Conservation (phyloP, 2,888 invertebrate genomes). For the Actias luna region DNA sequence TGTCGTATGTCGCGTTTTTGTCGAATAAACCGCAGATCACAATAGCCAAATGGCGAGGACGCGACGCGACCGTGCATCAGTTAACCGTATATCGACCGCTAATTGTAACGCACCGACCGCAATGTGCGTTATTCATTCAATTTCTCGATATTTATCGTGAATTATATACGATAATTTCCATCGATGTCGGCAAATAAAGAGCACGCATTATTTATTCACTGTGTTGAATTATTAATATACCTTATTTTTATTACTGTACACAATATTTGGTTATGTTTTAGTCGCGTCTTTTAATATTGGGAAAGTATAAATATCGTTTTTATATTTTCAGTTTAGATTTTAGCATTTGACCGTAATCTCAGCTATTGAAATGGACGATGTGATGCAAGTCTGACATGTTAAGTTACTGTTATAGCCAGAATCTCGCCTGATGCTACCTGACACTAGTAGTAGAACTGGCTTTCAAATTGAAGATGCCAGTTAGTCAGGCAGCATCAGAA, state of each 20-base stretch:
- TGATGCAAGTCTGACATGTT: too few relatives aligned
- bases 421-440: too few relatives aligned
- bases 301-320: too few relatives aligned
- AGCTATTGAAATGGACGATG: too few relatives aligned
- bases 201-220: slow-evolving; percentile 20
- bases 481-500: neutral
- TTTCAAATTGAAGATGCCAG: neutral
- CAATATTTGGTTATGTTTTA: neutral
- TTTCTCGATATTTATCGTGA: slow-evolving; percentile 51
- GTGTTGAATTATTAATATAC: neutral
- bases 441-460: too few relatives aligned
- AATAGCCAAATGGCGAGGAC: slow-evolving; percentile 47
- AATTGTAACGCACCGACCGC: slow-evolving; percentile 61
- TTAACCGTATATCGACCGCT: slow-evolving; percentile 49
- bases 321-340: too few relatives aligned
- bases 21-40: slow-evolving; percentile 40
- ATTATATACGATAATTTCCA: slow-evolving; percentile 34
- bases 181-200: slow-evolving; percentile 17
- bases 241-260: neutral
- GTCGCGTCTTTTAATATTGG: neutral
- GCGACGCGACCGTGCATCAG: slow-evolving; percentile 24
- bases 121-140: slow-evolving; percentile 42
- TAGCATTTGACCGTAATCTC: too few relatives aligned
- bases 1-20: slow-evolving; percentile 35
- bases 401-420: too few relatives aligned